phyloP scores from a whole-genome alignment of 2,797 vertebrate genomes.

The Lates japonicus region DNA sequence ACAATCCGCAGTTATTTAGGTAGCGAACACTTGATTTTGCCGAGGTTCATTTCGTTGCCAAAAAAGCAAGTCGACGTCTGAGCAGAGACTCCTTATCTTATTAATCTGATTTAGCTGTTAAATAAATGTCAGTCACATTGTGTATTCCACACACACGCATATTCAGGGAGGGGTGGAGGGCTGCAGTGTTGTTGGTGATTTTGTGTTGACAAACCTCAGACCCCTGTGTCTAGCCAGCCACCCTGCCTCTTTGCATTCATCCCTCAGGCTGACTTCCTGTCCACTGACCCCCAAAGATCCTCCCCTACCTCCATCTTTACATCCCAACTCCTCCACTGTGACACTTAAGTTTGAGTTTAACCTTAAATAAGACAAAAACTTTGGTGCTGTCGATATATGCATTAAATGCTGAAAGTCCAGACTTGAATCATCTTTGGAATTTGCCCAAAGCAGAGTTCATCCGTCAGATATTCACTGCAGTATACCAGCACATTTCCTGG shows the following conservation, averaged over 20 bases:
- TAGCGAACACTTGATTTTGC: conserved; percentile 30
- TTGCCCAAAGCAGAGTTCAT: conserved; percentile 10
- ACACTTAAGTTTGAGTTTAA: neutral
- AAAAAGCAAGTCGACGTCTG: conserved; percentile 42
- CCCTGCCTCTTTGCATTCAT: conserved; percentile 51
- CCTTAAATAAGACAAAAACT: conserved; percentile 9
- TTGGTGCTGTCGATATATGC: conserved; percentile 4
- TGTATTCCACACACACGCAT: conserved; percentile 25
- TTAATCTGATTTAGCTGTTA: conserved; percentile 67
- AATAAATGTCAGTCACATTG: conserved; percentile 68
- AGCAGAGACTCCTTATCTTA: conserved; percentile 66
- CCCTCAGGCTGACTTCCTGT: conserved; percentile 49
- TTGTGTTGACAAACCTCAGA: too few species aligned
- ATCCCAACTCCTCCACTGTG: neutral
- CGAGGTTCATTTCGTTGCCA: conserved; percentile 28
- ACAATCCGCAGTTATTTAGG: neutral
- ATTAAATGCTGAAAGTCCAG: conserved; percentile 18
- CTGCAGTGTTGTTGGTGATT: conserved; percentile 74
- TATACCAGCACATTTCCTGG: neutral
- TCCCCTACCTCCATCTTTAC: conserved; percentile 21
- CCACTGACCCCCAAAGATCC: conserved; percentile 28
- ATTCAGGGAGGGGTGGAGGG: conserved; percentile 40
- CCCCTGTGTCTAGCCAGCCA: conserved; percentile 66
- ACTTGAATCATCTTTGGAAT: neutral
- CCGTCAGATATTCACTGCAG: neutral